Conservation (phyloP, 2,888 invertebrate species). For the Carpatolechia fugitivella region DNA sequence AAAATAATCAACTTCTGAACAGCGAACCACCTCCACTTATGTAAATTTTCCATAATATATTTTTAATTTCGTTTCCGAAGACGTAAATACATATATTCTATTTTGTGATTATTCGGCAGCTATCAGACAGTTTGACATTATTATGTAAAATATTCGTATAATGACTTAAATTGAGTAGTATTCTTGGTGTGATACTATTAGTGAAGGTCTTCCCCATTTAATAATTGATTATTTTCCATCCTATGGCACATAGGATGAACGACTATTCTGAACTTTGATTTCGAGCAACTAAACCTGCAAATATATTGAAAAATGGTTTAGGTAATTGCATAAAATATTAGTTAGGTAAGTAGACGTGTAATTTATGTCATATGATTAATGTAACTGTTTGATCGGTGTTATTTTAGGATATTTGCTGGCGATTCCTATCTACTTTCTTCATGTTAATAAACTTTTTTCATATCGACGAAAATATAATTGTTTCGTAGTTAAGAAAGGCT, state of each 20-base stretch:
- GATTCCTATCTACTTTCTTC: not conserved
- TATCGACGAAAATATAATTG: no score
- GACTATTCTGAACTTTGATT: not conserved
- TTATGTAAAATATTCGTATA: no score
- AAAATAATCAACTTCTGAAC: no score
- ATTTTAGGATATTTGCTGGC: not conserved
- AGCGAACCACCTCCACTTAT: no score
- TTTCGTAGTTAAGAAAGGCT: no score
- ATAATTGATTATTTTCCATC: not conserved
- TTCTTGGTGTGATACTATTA: not conserved
- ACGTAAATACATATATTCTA: no score
- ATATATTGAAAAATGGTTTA: not conserved
- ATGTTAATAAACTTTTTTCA: conserved; percentile 22
- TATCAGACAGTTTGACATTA: no score
- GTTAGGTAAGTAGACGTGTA: no score
- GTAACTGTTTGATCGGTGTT: not conserved
- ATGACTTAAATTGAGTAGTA: no score
- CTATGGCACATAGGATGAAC: not conserved
- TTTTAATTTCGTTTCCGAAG: no score
- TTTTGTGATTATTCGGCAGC: no score
- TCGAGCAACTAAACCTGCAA: not conserved
- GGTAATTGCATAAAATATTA: not conserved
- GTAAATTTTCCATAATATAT: no score
- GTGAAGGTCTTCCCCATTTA: not conserved
- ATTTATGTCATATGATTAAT: conserved; percentile 6